Evolutionary conservation across 2,888 invertebrate species (phyloP).

Genomic region (Schrankia costaestrigalis): DNA sequence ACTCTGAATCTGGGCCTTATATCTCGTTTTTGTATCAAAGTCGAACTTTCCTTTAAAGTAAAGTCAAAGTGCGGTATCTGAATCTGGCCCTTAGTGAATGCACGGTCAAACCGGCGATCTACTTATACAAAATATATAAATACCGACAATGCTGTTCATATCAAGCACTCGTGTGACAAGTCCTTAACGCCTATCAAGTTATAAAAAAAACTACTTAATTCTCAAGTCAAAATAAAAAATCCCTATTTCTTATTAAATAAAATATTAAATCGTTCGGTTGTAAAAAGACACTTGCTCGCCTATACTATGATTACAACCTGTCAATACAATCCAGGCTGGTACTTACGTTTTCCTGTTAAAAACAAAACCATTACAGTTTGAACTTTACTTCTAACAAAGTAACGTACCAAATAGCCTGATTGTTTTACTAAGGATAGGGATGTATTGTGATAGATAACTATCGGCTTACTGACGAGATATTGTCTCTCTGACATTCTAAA

Average conservation of each 20-base stretch:
- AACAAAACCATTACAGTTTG: slow-evolving; percentile 3
- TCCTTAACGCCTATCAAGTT: too few relatives aligned
- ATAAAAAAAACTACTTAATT: too few relatives aligned
- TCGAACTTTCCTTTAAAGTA: too few relatives aligned
- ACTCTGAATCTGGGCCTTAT: too few relatives aligned
- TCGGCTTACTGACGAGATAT: slow-evolving; percentile 23
- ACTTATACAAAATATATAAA: neutral
- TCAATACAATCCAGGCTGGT: slow-evolving; percentile 23
- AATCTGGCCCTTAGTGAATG: too few relatives aligned
- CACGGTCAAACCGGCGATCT: neutral
- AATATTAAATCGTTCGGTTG: too few relatives aligned
- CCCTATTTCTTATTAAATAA: too few relatives aligned
- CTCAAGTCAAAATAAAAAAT: too few relatives aligned
- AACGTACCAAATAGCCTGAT: slow-evolving; percentile 1
- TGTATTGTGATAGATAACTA: slow-evolving; percentile 24
- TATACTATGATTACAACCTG: slow-evolving; percentile 28
- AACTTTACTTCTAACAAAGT: neutral
- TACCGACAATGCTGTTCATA: too few relatives aligned
- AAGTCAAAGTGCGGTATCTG: too few relatives aligned
- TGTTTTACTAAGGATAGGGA: neutral
- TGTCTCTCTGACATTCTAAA: slow-evolving; percentile 29
- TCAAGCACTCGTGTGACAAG: too few relatives aligned
- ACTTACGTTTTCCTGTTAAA: slow-evolving; percentile 18
- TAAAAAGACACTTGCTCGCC: slow-evolving; percentile 24
- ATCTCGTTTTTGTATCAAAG: too few relatives aligned